Percentiles rank a stretch among this genome's conserved stretches.
Evolutionary conservation across 2,113 vertebrate genomes (phyloP).

Genomic region (Macheiramphus alcinus): DNA sequence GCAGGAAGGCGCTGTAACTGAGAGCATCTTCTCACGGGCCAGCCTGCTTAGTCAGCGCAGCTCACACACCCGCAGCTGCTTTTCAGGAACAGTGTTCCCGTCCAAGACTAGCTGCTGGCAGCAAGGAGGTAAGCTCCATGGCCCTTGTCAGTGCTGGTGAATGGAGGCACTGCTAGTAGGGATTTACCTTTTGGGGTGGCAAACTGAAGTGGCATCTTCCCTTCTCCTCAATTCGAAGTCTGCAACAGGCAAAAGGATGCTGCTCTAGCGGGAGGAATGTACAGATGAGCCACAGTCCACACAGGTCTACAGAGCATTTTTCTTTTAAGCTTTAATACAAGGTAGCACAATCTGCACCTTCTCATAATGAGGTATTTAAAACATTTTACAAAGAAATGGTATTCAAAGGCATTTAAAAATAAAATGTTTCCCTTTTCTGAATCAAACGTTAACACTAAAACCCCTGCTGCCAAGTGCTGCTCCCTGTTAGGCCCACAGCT

Average conservation of each 20-base stretch:
- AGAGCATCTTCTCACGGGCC: neutral
- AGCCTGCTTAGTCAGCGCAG: neutral
- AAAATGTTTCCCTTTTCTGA: slow-evolving; percentile 50
- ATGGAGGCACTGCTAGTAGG: neutral
- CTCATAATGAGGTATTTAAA: slow-evolving; percentile 69
- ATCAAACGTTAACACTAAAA: slow-evolving; percentile 7
- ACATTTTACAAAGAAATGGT: slow-evolving; percentile 65
- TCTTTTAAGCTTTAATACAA: slow-evolving; percentile 60
- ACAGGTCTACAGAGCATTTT: neutral
- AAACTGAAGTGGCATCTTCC: neutral
- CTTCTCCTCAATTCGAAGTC: neutral
- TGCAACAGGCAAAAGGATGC: neutral
- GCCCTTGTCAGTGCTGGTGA: neutral
- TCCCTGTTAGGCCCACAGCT: slow-evolving; percentile 23
- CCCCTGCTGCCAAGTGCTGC: slow-evolving; percentile 11
- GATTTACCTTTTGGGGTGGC: neutral
- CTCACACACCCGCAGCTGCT: neutral
- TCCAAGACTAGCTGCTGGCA: neutral
- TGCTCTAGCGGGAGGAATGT: neutral
- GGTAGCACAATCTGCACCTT: slow-evolving; percentile 33
- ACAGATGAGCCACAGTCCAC: slow-evolving; percentile 16
- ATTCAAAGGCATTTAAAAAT: slow-evolving; percentile 63
- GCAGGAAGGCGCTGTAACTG: neutral
- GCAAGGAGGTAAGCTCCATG: neutral
- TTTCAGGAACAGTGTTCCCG: neutral